phyloP scores from a whole-genome alignment of 2,888 invertebrate genomes.

The Altica lythri region DNA sequence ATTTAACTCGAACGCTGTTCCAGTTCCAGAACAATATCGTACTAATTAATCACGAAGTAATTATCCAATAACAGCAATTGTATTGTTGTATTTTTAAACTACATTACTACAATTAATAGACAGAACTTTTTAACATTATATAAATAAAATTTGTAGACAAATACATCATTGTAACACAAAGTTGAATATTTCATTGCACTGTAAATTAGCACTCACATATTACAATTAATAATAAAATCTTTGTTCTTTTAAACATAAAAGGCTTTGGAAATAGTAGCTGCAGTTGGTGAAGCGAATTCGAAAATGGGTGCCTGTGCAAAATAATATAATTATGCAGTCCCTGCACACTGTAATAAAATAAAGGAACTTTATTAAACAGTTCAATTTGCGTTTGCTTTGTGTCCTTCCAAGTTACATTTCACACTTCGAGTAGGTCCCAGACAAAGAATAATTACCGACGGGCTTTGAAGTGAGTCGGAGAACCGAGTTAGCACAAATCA shows the following conservation, averaged over 20 bases:
- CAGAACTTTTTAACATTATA: too few species aligned
- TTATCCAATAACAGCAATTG: too few species aligned
- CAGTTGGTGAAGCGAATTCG: not conserved
- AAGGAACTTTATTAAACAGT: slow-evolving; percentile 43
- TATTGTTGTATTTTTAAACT: too few species aligned
- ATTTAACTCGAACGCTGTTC: too few species aligned
- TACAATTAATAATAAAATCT: slow-evolving; percentile 6
- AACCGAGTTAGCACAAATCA: slow-evolving; percentile 46
- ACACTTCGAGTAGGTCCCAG: slow-evolving; percentile 47
- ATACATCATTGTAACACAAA: too few species aligned
- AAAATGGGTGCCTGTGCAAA: slow-evolving; percentile 9
- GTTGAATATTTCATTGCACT: too few species aligned
- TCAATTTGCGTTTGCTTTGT: slow-evolving; percentile 48
- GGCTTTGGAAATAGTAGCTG: not conserved
- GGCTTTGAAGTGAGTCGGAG: slow-evolving; percentile 46
- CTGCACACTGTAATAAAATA: slow-evolving; percentile 20
- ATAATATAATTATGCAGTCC: slow-evolving; percentile 23
- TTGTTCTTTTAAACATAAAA: not conserved
- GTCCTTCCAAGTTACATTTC: slow-evolving; percentile 46
- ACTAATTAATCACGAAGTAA: too few species aligned
- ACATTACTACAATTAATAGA: too few species aligned
- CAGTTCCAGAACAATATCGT: too few species aligned
- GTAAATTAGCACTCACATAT: too few species aligned
- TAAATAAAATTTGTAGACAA: too few species aligned
- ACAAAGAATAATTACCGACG: slow-evolving; percentile 46